Evolutionary conservation across 2,113 vertebrate genomes (phyloP), one percentile per base, ranked within the genome.

Genomic region (Polypterus bichir): DNA sequence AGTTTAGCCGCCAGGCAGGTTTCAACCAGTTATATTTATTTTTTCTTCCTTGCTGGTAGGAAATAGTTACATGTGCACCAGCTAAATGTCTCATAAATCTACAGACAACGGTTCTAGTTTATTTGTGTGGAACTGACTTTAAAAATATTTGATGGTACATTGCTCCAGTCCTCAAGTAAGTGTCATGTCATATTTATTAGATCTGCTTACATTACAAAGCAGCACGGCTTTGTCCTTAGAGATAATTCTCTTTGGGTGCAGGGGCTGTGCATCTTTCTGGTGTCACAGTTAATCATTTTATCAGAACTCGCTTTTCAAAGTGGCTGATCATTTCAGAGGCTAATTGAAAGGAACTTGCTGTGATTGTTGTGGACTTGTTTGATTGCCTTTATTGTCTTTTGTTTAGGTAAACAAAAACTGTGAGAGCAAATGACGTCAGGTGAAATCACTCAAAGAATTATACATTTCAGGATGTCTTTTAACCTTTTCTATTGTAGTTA

Each of bases 21-120:
- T n/a, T 4, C 60, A 48, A 64, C 67, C 55, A 5, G 0, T 4
- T 53, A 57, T 49, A 27, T 27, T 27, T 27, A 27, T 27, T 27
- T 27, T 27, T 27, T 62, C 61, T 70, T 47, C 57, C 59, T 60
- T 78, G 68, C 61, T 4, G 54, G 76, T 74, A 76, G 74, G 71
- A 69, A 76, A 62, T 67, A 69, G 73, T 77, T 77, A 71, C 71
- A 68, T 66, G 74, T 64, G 77, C 79, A 81, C 80, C 82, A 84
- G 83, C 80, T 86, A 89, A 89, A 89, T 85, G 84, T 82, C 89
- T 88, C 76, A 74, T 74, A 74, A 78, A 80, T 82, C 79, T 80
- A 69, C 59, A 66, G 76, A 75, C 78, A 9, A 82, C 79, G 65
- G 77, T 55, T 60, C 63, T 54, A 67, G 67, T 64, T 80, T 81